phyloP scores from a whole-genome alignment of 2,113 vertebrate species.

The Panurus biarmicus region DNA sequence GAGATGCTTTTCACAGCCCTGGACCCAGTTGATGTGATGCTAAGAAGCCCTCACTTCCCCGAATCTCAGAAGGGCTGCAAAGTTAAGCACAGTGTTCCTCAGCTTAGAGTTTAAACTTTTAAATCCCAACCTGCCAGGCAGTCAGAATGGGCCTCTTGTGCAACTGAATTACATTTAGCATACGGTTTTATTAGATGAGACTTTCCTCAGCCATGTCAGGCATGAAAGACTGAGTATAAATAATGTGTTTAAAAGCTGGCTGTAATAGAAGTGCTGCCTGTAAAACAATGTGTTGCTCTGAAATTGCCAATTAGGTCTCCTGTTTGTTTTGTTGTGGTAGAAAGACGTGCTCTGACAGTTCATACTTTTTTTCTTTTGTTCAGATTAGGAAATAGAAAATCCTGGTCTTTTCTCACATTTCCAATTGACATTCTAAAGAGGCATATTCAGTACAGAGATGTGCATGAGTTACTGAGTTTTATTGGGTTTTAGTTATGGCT shows the following conservation, averaged over 20 bases:
- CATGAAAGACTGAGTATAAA: slow-evolving; percentile 1
- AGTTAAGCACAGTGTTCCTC: neutral
- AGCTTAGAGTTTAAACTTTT: neutral
- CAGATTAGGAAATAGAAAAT: slow-evolving; percentile 9
- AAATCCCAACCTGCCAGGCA: neutral
- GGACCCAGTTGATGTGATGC: neutral
- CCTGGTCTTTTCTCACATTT: neutral
- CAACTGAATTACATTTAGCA: neutral
- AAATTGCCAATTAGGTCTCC: slow-evolving; percentile 19
- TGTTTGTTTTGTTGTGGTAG: neutral
- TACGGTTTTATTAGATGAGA: slow-evolving; percentile 5
- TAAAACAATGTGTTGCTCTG: neutral
- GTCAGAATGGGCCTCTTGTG: neutral
- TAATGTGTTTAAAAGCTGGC: slow-evolving; percentile 8
- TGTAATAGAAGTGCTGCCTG: neutral
- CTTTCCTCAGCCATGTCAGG: neutral
- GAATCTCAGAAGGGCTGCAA: neutral
- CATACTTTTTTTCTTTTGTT: neutral
- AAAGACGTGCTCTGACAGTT: neutral
- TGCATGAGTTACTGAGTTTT: slow-evolving; percentile 22
- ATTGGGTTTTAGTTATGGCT: slow-evolving; percentile 54
- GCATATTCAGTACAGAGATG: neutral
- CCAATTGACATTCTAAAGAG: slow-evolving; percentile 27
- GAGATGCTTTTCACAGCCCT: neutral
- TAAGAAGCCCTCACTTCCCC: neutral